These are phyloP conservation scores for Saxicola maurus DNA, from an alignment of 2,797 vertebrate genomes.

Conservation along the genomic window DNA sequence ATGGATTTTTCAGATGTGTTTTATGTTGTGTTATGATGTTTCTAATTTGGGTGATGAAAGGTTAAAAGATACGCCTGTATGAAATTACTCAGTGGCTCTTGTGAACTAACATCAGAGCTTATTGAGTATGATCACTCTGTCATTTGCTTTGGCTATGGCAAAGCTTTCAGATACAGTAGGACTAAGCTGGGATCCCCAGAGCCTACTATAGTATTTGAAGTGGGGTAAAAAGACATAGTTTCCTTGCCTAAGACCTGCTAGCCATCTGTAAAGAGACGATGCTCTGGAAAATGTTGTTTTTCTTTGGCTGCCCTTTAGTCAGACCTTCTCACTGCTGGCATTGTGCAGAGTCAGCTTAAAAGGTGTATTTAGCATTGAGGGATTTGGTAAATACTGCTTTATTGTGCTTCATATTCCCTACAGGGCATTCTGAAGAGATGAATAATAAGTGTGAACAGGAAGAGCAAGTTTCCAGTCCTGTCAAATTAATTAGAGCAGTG, in stretches of 20 bases:
- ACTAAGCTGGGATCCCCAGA: slow-evolving; percentile 13
- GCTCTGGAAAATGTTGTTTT: slow-evolving; percentile 60
- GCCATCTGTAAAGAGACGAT: slow-evolving; percentile 29
- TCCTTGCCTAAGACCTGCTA: slow-evolving; percentile 31
- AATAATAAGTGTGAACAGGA: slow-evolving; percentile 70
- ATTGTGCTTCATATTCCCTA: slow-evolving; percentile 42
- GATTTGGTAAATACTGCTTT: slow-evolving; percentile 59
- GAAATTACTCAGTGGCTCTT: slow-evolving; percentile 34
- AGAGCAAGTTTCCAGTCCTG: slow-evolving; percentile 70
- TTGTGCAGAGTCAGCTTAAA: slow-evolving; percentile 59
- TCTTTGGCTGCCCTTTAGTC: slow-evolving; percentile 60
- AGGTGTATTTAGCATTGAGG: slow-evolving; percentile 57
- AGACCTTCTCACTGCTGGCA: slow-evolving; percentile 34
- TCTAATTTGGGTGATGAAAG: slow-evolving; percentile 46
- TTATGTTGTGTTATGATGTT: slow-evolving; percentile 47
- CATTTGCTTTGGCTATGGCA: slow-evolving; percentile 51
- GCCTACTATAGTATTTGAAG: slow-evolving; percentile 1
- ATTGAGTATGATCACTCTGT: slow-evolving; percentile 37
- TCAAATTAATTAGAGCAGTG: slow-evolving; percentile 69
- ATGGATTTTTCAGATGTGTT: slow-evolving; percentile 43
- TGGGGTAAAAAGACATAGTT: neutral
- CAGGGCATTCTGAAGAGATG: slow-evolving; percentile 65
- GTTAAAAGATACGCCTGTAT: slow-evolving; percentile 45
- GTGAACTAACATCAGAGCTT: slow-evolving; percentile 16
- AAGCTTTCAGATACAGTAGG: slow-evolving; percentile 43